These are phyloP conservation scores for Nematolebias whitei DNA, from an alignment of 2,113 vertebrate genomes.

Conservation along the genomic window DNA sequence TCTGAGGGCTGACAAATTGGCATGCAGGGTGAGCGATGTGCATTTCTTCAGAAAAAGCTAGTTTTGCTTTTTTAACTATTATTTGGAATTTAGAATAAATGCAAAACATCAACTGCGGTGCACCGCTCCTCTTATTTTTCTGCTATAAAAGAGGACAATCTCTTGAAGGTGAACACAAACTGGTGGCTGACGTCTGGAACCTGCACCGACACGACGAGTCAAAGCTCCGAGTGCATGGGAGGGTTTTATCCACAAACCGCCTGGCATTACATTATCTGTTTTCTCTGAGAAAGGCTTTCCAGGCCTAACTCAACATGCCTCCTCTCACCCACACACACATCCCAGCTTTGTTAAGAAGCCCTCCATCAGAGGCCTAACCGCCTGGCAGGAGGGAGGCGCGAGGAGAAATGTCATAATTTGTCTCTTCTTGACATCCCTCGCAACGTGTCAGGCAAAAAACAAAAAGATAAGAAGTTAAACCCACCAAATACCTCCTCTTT, in stretches of 20 bases:
- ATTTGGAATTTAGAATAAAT: too few relatives aligned
- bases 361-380: slow-evolving; percentile 47
- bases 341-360: slow-evolving; percentile 53
- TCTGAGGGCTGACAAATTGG: too few relatives aligned
- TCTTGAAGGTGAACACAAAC: too few relatives aligned
- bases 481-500: slow-evolving; percentile 13
- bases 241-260: slow-evolving; percentile 50
- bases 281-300: slow-evolving; percentile 22
- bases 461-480: slow-evolving; percentile 38
- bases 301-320: slow-evolving; percentile 27
- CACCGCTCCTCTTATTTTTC: too few relatives aligned
- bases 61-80: too few relatives aligned
- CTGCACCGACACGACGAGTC: slow-evolving; percentile 8
- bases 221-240: slow-evolving; percentile 36
- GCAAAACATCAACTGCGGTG: too few relatives aligned
- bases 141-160: too few relatives aligned
- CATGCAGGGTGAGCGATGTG: too few relatives aligned
- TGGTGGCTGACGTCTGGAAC: slow-evolving; percentile 18
- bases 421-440: slow-evolving; percentile 60
- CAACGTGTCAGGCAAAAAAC: slow-evolving; percentile 32
- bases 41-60: too few relatives aligned
- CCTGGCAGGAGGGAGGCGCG: slow-evolving; percentile 14
- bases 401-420: slow-evolving; percentile 54
- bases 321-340: neutral
- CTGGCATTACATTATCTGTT: slow-evolving; percentile 42